Conservation (phyloP, 1,140 invertebrate species). For the Aleiodes sp. region DNA sequence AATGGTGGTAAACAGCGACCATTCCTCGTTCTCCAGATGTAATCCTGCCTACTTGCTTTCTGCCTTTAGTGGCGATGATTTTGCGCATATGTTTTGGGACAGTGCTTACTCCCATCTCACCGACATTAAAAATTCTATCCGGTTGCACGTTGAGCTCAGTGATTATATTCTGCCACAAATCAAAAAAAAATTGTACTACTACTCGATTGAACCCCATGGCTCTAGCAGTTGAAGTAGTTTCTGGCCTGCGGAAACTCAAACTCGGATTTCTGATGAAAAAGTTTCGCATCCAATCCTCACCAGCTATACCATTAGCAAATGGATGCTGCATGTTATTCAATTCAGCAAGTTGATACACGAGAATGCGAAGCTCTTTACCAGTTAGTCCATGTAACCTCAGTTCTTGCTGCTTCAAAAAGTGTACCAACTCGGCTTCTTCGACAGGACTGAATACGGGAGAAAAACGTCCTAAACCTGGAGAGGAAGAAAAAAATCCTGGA, state of each 20-base stretch:
- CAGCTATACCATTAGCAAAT: not conserved
- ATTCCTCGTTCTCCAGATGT: conserved; percentile 45
- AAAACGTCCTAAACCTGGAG: too few relatives aligned
- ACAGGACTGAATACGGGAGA: too few relatives aligned
- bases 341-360: not conserved
- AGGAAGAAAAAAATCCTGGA: too few relatives aligned
- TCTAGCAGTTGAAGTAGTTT: not conserved
- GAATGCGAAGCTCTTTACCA: not conserved
- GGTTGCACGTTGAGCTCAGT: conserved; percentile 42
- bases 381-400: not conserved
- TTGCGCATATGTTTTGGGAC: conserved; percentile 46
- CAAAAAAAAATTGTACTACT: conserved; percentile 31
- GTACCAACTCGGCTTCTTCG: too few relatives aligned
- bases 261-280: not conserved
- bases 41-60: conserved; percentile 48
- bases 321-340: not conserved
- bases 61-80: conserved; percentile 45
- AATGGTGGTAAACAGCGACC: conserved; percentile 46
- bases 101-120: conserved; percentile 46
- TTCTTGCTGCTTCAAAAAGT: too few relatives aligned
- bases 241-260: not conserved
- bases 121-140: conserved; percentile 44
- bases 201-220: conserved; percentile 40
- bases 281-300: not conserved
- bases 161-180: conserved; percentile 36